These are phyloP conservation scores for Caenorhabditis sp. DNA, from an alignment of 2,888 invertebrate species.

Conservation along the genomic window DNA sequence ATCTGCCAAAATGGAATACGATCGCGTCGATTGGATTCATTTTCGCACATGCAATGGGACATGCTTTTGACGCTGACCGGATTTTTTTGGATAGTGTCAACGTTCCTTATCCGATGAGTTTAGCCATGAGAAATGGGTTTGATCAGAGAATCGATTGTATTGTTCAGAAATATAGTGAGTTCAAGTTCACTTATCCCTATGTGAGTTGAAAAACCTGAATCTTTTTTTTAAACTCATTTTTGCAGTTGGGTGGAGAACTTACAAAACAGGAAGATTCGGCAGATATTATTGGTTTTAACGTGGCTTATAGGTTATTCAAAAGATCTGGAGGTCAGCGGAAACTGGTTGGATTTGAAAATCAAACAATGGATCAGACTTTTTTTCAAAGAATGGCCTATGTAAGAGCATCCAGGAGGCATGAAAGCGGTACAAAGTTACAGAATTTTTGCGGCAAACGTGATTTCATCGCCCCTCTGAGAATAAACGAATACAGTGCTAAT, in stretches of 20 bases:
- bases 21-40: conserved; percentile 6
- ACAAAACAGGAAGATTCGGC: conserved; percentile 4
- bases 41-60: conserved; percentile 21
- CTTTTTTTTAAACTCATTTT: background rate
- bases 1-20: conserved; percentile 5
- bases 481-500: background rate
- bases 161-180: background rate
- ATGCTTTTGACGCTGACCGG: conserved; percentile 18
- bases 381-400: conserved; percentile 21
- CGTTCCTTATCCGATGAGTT: background rate
- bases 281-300: conserved; percentile 7
- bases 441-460: too few relatives aligned
- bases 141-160: background rate
- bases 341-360: conserved; percentile 7
- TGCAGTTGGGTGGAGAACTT: conserved; percentile 19
- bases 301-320: conserved; percentile 8
- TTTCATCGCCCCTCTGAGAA: background rate
- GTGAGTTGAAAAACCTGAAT: background rate
- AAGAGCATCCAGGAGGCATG: background rate
- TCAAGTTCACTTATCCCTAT: background rate
- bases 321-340: background rate
- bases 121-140: background rate
- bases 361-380: conserved; percentile 7
- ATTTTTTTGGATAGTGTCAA: background rate
- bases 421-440: too few relatives aligned